Evolutionary conservation across 1,140 invertebrate genomes (phyloP).

Genomic region (Lanistes nyassanus): DNA sequence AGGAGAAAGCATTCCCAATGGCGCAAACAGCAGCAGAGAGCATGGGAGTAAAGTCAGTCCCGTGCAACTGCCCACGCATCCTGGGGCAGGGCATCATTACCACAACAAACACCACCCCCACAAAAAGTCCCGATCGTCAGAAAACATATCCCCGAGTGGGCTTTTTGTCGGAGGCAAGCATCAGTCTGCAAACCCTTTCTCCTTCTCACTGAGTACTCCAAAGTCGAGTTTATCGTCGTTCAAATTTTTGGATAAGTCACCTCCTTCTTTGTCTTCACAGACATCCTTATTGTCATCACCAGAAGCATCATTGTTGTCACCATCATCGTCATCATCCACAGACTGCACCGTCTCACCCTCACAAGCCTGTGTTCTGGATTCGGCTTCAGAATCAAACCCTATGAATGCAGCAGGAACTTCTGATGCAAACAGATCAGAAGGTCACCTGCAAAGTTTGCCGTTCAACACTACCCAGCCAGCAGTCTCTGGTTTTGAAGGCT

Average conservation of each 20-base stretch:
- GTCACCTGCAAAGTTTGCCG: not conserved
- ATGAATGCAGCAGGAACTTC: not conserved
- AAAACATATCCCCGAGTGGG: constrained; percentile 44
- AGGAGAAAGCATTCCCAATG: not conserved
- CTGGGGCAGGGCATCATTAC: constrained; percentile 7
- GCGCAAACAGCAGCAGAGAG: constrained; percentile 3
- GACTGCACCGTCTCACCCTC: not conserved
- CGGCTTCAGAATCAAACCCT: not conserved
- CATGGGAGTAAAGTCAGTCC: constrained; percentile 26
- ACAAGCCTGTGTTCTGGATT: not conserved
- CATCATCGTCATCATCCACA: constrained; percentile 7
- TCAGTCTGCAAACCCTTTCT: constrained; percentile 48
- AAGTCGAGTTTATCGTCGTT: constrained; percentile 56
- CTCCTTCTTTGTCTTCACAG: not conserved
- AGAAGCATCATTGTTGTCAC: not conserved
- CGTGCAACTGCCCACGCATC: constrained; percentile 7
- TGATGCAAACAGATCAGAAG: too few species aligned
- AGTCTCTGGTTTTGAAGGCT: too few species aligned
- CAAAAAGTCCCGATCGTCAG: constrained; percentile 50
- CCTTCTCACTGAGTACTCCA: constrained; percentile 58
- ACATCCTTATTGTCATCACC: not conserved
- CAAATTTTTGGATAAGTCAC: constrained; percentile 49
- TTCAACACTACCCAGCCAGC: not conserved
- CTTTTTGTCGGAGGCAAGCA: constrained; percentile 23
- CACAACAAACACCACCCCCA: constrained; percentile 27